Conservation (phyloP, 2,113 vertebrate species). For the Ranitomeya variabilis region DNA sequence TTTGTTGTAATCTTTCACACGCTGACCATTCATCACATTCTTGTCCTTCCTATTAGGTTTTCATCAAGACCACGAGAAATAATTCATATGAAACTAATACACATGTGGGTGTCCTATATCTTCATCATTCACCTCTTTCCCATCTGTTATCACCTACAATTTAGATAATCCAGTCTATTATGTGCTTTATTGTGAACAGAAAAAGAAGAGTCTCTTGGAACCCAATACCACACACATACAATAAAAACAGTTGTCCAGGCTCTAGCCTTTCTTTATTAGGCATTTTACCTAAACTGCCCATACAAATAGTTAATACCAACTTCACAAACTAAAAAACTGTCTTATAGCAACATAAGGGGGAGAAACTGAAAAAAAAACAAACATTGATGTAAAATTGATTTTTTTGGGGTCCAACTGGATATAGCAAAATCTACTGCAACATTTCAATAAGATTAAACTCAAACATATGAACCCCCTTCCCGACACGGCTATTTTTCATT, state of each 20-base stretch:
- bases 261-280: constrained; percentile 11
- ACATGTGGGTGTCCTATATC: constrained; percentile 83
- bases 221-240: constrained; percentile 74
- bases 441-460: too few relatives aligned
- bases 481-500: too few relatives aligned
- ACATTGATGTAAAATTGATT: background rate
- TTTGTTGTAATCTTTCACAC: constrained; percentile 67
- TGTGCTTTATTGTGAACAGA: constrained; percentile 79
- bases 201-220: constrained; percentile 78
- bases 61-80: constrained; percentile 79
- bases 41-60: constrained; percentile 69
- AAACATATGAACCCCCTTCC: too few relatives aligned
- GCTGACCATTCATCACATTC: constrained; percentile 60
- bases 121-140: constrained; percentile 77
- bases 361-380: background rate
- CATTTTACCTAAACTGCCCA: constrained; percentile 14
- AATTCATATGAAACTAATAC: constrained; percentile 87
- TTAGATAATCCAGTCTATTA: constrained; percentile 86
- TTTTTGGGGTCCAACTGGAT: background rate
- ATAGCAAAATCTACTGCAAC: background rate
- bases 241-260: constrained; percentile 64
- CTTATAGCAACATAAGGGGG: background rate
- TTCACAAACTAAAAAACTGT: constrained; percentile 2
- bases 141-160: constrained; percentile 89
- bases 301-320: constrained; percentile 16